These are phyloP conservation scores for Cryptoblepharus egeriae DNA, from an alignment of 2,797 vertebrate species.

Conservation along the genomic window DNA sequence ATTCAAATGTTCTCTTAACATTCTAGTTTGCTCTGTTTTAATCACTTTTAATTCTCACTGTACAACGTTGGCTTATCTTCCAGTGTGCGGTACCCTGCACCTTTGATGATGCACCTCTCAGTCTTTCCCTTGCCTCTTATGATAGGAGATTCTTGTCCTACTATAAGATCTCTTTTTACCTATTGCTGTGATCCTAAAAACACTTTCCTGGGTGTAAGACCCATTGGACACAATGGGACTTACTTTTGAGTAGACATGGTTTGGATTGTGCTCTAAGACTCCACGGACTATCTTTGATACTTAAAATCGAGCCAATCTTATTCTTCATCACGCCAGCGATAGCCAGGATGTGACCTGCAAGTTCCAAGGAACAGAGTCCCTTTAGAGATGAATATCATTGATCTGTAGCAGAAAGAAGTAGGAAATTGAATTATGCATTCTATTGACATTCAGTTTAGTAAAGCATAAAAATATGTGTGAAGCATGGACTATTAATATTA, in stretches of 20 bases:
- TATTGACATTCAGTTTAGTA: conserved; percentile 71
- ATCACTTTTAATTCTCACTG: no score
- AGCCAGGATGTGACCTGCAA: not conserved
- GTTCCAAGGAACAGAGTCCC: conserved; percentile 3
- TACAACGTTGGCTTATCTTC: not conserved
- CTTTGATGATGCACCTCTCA: not conserved
- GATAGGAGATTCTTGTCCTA: not conserved
- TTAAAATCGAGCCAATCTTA: not conserved
- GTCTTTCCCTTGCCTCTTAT: not conserved
- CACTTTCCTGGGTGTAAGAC: no score
- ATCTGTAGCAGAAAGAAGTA: conserved; percentile 36
- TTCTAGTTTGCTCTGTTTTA: no score
- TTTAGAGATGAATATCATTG: conserved; percentile 51
- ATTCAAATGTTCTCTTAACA: no score
- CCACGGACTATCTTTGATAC: not conserved
- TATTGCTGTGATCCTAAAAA: no score
- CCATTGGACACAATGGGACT: no score
- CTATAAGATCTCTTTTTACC: not conserved
- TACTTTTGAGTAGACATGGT: no score
- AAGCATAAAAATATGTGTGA: conserved; percentile 58
- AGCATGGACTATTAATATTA: conserved; percentile 73
- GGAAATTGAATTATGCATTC: conserved; percentile 51
- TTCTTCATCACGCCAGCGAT: not conserved
- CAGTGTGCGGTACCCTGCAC: not conserved
- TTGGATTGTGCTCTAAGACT: no score